phyloP scores from a whole-genome alignment of 2,797 vertebrate genomes.

The Discoglossus pictus region DNA sequence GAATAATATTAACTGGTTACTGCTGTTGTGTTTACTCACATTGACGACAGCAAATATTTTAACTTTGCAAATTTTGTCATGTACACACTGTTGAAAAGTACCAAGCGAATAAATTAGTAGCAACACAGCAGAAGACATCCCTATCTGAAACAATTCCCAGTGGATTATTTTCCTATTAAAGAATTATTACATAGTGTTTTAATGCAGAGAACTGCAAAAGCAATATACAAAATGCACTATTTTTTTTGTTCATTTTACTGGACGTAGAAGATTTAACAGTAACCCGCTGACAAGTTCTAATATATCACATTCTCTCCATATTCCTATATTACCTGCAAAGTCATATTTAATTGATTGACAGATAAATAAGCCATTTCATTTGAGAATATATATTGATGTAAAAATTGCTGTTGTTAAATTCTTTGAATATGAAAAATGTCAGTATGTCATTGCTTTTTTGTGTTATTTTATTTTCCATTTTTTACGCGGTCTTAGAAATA shows the following conservation, averaged over 20 bases:
- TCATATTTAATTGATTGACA: constrained; percentile 72
- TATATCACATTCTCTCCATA: constrained; percentile 65
- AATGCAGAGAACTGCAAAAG: constrained; percentile 29
- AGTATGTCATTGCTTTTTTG: background rate
- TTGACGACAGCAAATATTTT: constrained; percentile 49
- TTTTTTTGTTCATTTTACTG: constrained; percentile 65
- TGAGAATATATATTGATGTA: constrained; percentile 68
- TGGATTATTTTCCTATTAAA: constrained; percentile 51
- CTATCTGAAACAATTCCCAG: constrained; percentile 54
- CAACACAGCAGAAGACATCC: constrained; percentile 53
- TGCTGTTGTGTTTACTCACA: constrained; percentile 49
- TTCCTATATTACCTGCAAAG: constrained; percentile 60
- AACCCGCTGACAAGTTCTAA: constrained; percentile 72
- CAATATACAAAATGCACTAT: constrained; percentile 53
- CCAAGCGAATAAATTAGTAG: constrained; percentile 49
- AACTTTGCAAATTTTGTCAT: constrained; percentile 49
- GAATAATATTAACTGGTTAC: constrained; percentile 50
- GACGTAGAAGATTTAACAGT: constrained; percentile 64
- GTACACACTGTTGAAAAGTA: constrained; percentile 45
- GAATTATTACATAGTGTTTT: constrained; percentile 57
- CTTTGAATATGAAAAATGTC: background rate
- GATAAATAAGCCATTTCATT: constrained; percentile 71
- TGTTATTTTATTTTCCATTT: constrained; percentile 31
- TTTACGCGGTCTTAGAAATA: constrained; percentile 31
- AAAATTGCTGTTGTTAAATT: constrained; percentile 56